Base-by-base conservation (phyloP, 2,113 vertebrate species). In the Gobiocypris rarus region DNA sequence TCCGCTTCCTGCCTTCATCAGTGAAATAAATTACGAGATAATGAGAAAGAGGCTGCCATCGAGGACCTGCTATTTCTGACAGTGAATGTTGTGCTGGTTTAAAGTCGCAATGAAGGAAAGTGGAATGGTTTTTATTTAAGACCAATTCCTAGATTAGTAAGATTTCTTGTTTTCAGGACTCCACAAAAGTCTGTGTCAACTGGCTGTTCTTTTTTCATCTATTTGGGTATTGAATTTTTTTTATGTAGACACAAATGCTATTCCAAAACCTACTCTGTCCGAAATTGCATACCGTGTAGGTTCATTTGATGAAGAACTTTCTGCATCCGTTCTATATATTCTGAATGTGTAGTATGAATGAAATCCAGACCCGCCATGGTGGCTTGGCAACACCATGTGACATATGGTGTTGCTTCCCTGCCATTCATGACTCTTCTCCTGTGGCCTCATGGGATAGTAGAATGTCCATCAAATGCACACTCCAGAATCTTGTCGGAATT, bases 1-100 rank as follows among this genome's bases (percentile, higher is more conserved):
- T 77, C n/a, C 63, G 63, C 80, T 71, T 82, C 80, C 65, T 71
- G 48, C 80, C 31, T 82, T 82, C 80, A 71, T 82, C 80, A 70
- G 63, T 38, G 50, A 70, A 82, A 70, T 70, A 82, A 82, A 82
- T 82, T 41, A 71, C 19, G 11, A 82, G 80, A 69, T 82, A 82
- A 82, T 56, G 79, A 82, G 48, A 82, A 70, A 82, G 28, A 82
- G 63, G 63, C 65, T 56, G 26, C 48, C 48, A 70, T 26, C 48
- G 31, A 70, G 80, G 80, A 34, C 65, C 48, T 54, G 63, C 80
- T 82, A 82, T 82, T 82, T 82, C 61, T 82, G 80, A 71, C 65
- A 41, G 10, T 80, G 59, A 65, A 80, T 67, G 59, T 80, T 80
- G 41, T 56, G 45, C 11, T 5, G 28, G 28, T 56, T 71, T 81